A percentile compares a stretch with the other conserved stretches of the same genome.
phyloP scores from a whole-genome alignment of 2,797 vertebrate species.

The Triplophysa bombifrons region DNA sequence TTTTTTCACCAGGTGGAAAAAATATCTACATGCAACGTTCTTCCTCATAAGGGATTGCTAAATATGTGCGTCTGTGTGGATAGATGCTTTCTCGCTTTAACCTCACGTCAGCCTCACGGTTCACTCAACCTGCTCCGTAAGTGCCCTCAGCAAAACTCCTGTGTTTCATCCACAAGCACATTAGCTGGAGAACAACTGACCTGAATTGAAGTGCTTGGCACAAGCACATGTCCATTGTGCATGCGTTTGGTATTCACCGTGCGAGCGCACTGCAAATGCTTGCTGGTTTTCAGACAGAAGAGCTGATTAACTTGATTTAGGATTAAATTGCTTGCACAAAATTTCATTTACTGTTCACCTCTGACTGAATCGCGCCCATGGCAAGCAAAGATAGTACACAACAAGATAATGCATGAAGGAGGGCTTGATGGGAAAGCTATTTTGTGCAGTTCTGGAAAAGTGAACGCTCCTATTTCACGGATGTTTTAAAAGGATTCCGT shows the following conservation, averaged over 20 bases:
- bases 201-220: conserved; percentile 32
- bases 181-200: conserved; percentile 30
- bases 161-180: conserved; percentile 29
- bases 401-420: not conserved
- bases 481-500: no score
- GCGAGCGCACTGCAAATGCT: not conserved
- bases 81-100: conserved; percentile 27
- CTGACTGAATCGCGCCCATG: conserved; percentile 1
- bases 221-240: conserved; percentile 18
- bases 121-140: conserved; percentile 1
- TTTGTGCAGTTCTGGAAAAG: not conserved
- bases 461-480: no score
- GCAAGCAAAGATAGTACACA: not conserved
- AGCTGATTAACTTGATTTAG: conserved; percentile 38
- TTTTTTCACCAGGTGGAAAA: conserved; percentile 2
- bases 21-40: conserved; percentile 10
- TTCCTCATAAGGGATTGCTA: conserved; percentile 14
- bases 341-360: conserved; percentile 23
- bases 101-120: not conserved
- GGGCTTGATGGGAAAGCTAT: not conserved
- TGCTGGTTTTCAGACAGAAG: conserved; percentile 28
- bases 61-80: not conserved
- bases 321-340: conserved; percentile 30
- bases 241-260: conserved; percentile 11
- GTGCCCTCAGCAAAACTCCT: conserved; percentile 5